A percentile compares a stretch with the other conserved stretches of the same genome.
Conservation (phyloP, 2,113 vertebrate species). For the Silurus asotus region DNA sequence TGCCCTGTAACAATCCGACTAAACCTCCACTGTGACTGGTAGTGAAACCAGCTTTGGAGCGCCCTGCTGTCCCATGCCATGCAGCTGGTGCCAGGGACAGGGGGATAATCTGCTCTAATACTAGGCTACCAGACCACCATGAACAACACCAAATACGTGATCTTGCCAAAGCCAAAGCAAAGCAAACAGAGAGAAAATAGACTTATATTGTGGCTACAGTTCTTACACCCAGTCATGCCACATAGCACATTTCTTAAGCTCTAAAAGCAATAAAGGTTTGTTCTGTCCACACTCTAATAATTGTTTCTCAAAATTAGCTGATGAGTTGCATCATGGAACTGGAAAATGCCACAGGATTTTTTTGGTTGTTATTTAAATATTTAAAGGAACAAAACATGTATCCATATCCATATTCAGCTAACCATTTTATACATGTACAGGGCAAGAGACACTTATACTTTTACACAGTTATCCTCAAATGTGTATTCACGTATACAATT, state of each 20-base stretch:
- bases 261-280: not conserved
- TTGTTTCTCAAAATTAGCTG: conserved; percentile 14
- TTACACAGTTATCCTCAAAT: not conserved
- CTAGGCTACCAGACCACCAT: conserved; percentile 34
- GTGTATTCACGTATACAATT: too few relatives aligned
- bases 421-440: not conserved
- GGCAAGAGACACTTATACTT: not conserved
- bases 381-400: not conserved
- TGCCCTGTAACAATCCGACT: conserved; percentile 33
- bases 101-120: conserved; percentile 53
- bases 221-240: not conserved
- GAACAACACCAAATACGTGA: not conserved
- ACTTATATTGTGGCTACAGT: not conserved
- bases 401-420: not conserved
- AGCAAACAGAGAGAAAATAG: not conserved
- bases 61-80: conserved; percentile 31
- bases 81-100: conserved; percentile 24
- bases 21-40: conserved; percentile 39
- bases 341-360: not conserved
- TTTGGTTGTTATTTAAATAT: not conserved
- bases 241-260: not conserved
- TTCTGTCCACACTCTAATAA: not conserved
- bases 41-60: conserved; percentile 46
- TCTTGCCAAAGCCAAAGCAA: conserved; percentile 5
- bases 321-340: conserved; percentile 17